Conservation (phyloP, 2,113 vertebrate species). For the Typhlomys cinereus region DNA sequence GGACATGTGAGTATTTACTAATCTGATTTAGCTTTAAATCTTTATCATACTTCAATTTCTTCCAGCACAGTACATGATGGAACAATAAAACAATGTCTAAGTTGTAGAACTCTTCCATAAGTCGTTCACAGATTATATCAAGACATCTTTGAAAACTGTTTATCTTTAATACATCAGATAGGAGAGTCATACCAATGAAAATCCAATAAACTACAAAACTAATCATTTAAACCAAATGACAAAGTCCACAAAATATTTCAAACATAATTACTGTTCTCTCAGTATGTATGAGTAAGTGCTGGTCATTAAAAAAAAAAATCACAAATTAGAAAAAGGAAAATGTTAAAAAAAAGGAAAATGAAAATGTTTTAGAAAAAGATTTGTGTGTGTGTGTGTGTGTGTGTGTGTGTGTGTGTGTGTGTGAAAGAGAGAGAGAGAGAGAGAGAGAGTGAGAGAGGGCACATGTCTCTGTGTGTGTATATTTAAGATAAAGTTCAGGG, state of each 20-base stretch:
- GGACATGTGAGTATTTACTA: background rate
- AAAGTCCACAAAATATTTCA: constrained; percentile 24
- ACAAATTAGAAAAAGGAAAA: background rate
- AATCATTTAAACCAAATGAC: background rate
- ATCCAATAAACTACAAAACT: constrained; percentile 3
- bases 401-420: background rate
- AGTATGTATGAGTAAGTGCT: background rate
- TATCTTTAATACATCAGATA: background rate
- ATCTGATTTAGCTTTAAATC: background rate
- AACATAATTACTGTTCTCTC: background rate
- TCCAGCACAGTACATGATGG: background rate
- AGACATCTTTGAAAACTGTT: background rate
- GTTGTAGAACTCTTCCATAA: background rate
- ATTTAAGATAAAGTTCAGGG: no score
- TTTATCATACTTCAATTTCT: background rate
- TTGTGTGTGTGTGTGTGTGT: background rate
- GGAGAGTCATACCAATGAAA: background rate
- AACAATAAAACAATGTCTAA: background rate
- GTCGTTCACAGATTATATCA: background rate
- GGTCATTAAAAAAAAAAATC: background rate
- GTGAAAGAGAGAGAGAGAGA: no score
- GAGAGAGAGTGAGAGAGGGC: no score
- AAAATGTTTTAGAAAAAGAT: constrained; percentile 28
- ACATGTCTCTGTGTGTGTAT: no score
- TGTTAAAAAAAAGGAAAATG: no score